Conservation (phyloP, 2,888 invertebrate genomes). For the Craniophora ligustri region DNA sequence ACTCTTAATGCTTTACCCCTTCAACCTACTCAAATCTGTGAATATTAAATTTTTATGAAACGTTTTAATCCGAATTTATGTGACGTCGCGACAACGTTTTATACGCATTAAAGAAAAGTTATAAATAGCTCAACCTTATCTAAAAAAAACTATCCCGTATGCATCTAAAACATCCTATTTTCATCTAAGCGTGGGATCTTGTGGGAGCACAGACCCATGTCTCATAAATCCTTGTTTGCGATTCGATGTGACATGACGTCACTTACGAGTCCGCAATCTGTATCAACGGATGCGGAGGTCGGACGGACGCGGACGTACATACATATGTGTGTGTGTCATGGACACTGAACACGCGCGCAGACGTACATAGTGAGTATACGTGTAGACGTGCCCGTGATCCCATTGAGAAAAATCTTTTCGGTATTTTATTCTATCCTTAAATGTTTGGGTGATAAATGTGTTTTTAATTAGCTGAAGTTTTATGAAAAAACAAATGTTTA, state of each 20-base stretch:
- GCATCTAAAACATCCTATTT: not conserved
- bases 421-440: conserved; percentile 22
- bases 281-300: conserved; percentile 42
- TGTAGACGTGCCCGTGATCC: conserved; percentile 10
- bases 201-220: conserved; percentile 13
- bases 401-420: conserved; percentile 39
- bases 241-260: conserved; percentile 36
- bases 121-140: no score
- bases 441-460: conserved; percentile 33
- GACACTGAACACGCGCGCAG: conserved; percentile 18
- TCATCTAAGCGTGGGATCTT: conserved; percentile 24
- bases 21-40: no score
- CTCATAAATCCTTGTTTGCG: conserved; percentile 39
- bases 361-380: conserved; percentile 11
- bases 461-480: conserved; percentile 14
- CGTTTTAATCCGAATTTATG: no score
- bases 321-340: conserved; percentile 45
- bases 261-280: conserved; percentile 36
- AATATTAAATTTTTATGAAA: no score
- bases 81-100: no score
- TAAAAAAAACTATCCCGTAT: no score
- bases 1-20: no score
- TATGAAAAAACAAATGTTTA: no score
- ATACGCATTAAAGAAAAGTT: no score
- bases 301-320: conserved; percentile 33